Evolutionary conservation across 2,113 vertebrate species (phyloP).

Genomic region (Nestor notabilis): DNA sequence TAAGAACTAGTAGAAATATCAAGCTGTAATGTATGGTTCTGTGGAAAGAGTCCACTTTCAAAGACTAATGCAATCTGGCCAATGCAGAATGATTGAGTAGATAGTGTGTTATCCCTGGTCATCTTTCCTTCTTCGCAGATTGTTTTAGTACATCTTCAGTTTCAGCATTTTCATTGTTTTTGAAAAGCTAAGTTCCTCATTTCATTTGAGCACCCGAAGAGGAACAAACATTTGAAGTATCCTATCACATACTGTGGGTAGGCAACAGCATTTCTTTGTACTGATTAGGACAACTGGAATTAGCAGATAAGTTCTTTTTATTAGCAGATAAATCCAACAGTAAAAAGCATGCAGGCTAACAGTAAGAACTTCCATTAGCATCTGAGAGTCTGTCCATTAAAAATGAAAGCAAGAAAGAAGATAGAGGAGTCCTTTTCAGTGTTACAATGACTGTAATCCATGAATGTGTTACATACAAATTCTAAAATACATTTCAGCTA

Average conservation of each 20-base stretch:
- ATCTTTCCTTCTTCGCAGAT: background rate
- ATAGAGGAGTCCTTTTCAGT: background rate
- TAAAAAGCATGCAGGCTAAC: background rate
- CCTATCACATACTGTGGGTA: background rate
- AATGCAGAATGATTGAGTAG: background rate
- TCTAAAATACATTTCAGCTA: background rate
- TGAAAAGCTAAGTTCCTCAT: background rate
- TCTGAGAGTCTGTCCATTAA: background rate
- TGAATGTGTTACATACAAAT: background rate
- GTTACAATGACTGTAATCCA: background rate
- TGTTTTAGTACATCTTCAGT: background rate
- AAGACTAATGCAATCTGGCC: background rate
- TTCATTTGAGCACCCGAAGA: background rate
- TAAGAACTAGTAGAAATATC: background rate
- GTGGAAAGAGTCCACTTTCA: background rate
- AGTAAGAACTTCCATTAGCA: background rate
- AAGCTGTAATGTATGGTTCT: background rate
- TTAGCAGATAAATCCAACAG: background rate
- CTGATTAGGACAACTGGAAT: background rate
- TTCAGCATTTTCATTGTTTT: background rate
- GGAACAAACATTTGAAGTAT: background rate
- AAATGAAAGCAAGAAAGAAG: background rate
- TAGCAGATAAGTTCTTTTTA: background rate
- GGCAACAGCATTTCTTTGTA: background rate
- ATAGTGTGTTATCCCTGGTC: background rate